phyloP scores from a whole-genome alignment of 1,140 invertebrate genomes.

The Drosophila sproati region DNA sequence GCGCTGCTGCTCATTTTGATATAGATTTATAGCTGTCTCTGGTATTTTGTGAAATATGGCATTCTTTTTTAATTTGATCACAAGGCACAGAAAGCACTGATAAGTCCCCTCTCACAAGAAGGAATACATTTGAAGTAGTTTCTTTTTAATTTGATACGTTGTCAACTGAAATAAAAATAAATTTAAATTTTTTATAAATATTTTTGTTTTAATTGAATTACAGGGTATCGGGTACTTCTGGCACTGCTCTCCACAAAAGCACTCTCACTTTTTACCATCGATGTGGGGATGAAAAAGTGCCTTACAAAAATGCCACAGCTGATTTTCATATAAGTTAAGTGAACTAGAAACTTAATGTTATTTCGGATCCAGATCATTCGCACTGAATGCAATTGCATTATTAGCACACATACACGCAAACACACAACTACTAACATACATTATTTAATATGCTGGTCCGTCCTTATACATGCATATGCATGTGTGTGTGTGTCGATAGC shows the following conservation, averaged over 20 bases:
- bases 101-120: constrained; percentile 17
- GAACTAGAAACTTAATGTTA: background rate
- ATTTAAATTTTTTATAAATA: constrained; percentile 9
- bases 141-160: background rate
- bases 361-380: background rate
- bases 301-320: background rate
- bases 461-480: background rate
- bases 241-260: too few relatives aligned
- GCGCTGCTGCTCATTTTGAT: constrained; percentile 66
- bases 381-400: background rate
- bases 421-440: background rate
- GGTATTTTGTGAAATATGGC: constrained; percentile 64
- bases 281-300: background rate
- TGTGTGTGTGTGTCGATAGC: background rate
- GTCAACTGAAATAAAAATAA: constrained; percentile 19
- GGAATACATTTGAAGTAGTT: constrained; percentile 17
- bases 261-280: too few relatives aligned
- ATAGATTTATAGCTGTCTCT: constrained; percentile 17
- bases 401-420: background rate
- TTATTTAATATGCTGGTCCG: background rate
- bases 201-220: background rate
- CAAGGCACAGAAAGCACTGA: constrained; percentile 18
- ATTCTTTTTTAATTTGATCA: constrained; percentile 54
- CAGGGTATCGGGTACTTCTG: too few relatives aligned
- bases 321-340: background rate